Base-by-base conservation (phyloP, 2,888 invertebrate species). In the Agrilus mali region DNA sequence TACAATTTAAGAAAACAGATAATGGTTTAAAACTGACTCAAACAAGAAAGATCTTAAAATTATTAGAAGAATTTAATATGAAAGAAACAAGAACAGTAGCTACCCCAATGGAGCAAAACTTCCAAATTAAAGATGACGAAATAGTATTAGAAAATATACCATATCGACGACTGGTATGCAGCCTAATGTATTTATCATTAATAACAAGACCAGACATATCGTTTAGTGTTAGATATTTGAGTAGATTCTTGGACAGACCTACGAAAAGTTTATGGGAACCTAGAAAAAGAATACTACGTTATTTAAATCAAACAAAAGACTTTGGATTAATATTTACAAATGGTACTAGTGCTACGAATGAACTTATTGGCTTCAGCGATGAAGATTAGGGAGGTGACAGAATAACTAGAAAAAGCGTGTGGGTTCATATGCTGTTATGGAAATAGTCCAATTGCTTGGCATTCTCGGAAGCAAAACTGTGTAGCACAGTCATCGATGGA, bases 391-490 rank as follows among this genome's bases (percentile, higher is more conserved):
- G 34, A 16, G 47, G 44, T 15, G 46, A 51, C 36, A 38, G 39
- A 35, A 13, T 32, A 45, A n/a, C n/a, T n/a, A 32, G 49, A 46
- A 45, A 52, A 47, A 40, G 47, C 50, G 3, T 48, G 53, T 45
- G 50, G 51, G 13, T 53, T 50, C 31, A 27, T 51, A n/a, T 20
- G 27, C 20, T 48, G 45, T 36, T 41, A 51, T 41, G 49, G 43
- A 41, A 46, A n/a, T 36, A 52, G 49, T 43, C 47, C 45, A 7
- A 46, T 52, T 13, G 36, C 43, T 6, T 54, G 50, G 54, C 38
- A 45, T 42, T 52, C 51, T 8, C 36, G 41, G 33, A 52, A 53
- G 31, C 53, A 52, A 42, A 45, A 20, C 31, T 50, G 50, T 49
- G 48, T 51, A 6, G 50, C 47, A 6, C 39, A 50, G 7, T 49